phyloP scores from a whole-genome alignment of 2,797 vertebrate species.

The Argya squamiceps region DNA sequence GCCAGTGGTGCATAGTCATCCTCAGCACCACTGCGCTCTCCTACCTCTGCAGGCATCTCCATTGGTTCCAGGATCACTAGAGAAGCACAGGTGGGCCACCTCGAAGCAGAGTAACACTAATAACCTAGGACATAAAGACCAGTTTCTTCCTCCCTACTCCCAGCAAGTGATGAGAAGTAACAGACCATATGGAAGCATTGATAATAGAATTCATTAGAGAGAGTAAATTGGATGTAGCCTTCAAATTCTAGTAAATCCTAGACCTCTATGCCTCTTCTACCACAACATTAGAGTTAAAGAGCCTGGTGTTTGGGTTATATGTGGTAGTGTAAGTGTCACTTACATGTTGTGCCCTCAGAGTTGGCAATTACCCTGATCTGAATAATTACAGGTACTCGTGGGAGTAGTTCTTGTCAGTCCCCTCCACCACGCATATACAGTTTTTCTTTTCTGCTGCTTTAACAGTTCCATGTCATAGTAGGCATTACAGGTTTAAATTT shows the following conservation, averaged over 20 bases:
- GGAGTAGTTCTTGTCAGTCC: not conserved
- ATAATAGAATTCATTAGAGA: not conserved
- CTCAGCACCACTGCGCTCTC: not conserved
- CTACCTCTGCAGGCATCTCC: not conserved
- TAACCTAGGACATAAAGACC: not conserved
- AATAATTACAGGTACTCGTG: not conserved
- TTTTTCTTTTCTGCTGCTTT: not conserved
- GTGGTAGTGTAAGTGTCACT: not conserved
- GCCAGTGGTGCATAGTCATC: rapidly evolving
- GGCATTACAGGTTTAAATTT: not conserved
- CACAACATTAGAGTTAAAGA: not conserved
- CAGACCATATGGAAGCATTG: not conserved
- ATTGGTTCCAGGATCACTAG: not conserved
- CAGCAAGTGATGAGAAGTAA: not conserved
- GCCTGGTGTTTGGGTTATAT: not conserved
- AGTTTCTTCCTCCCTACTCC: not conserved
- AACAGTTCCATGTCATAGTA: not conserved
- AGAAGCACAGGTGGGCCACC: not conserved
- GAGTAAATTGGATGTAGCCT: not conserved
- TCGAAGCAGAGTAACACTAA: not conserved
- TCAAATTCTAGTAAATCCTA: not conserved
- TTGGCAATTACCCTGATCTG: not conserved
- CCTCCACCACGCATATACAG: rapidly evolving
- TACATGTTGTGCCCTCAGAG: not conserved
- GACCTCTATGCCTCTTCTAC: not conserved